A percentile compares a stretch with the other conserved stretches of the same genome.
Conservation (phyloP, 2,888 invertebrate genomes). For the Cantharis rufa region DNA sequence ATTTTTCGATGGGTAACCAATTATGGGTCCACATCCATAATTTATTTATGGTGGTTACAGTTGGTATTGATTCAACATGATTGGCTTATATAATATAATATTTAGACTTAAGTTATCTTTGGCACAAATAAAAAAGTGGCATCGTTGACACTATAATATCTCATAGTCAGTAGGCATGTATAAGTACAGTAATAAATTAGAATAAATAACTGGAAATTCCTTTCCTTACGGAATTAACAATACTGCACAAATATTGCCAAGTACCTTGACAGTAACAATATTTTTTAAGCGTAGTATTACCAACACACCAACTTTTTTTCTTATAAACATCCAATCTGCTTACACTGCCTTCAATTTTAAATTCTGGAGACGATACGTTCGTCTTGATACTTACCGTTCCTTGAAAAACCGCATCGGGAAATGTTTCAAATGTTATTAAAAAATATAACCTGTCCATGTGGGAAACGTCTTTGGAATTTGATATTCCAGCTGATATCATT, state of each 20-base stretch:
- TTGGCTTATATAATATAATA: neutral
- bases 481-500: conserved; percentile 33
- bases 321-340: conserved; percentile 1
- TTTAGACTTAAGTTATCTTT: neutral
- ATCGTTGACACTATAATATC: neutral
- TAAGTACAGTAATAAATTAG: neutral
- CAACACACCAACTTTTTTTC: neutral
- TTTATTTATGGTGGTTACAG: no score
- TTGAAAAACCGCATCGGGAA: neutral
- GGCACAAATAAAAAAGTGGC: neutral
- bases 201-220: neutral
- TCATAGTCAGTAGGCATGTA: no score
- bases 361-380: neutral
- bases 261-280: neutral
- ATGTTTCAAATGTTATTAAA: neutral
- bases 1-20: no score
- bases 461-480: neutral
- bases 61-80: no score
- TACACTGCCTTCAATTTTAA: neutral
- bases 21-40: no score
- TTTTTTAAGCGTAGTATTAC: neutral
- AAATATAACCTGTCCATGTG: neutral
- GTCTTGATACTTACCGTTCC: neutral
- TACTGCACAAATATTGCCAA: neutral
- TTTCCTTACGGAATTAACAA: neutral